Evolutionary conservation across 2,113 vertebrate genomes (phyloP).

Genomic region (Meleagris gallopavo): DNA sequence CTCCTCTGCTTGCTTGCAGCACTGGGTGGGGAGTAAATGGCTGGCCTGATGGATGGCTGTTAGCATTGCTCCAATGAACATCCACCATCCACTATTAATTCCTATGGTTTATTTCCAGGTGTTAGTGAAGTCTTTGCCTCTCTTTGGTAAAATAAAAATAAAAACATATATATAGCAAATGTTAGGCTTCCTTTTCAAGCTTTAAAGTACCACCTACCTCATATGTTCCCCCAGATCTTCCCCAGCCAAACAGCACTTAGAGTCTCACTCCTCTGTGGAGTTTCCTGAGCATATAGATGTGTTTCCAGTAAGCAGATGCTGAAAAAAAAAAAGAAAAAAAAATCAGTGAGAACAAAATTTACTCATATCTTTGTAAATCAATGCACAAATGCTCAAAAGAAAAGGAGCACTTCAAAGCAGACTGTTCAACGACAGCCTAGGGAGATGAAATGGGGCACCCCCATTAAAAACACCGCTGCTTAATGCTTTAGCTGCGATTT

Average conservation of each 20-base stretch:
- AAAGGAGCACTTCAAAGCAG: constrained; percentile 38
- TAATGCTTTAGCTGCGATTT: not conserved
- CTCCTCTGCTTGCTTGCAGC: not conserved
- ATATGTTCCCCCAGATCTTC: not conserved
- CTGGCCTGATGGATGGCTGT: not conserved
- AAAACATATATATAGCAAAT: not conserved
- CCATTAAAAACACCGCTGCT: not conserved
- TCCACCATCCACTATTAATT: not conserved
- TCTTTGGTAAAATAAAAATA: not conserved
- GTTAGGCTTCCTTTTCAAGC: not conserved
- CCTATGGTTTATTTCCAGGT: not conserved
- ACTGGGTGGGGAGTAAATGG: not conserved
- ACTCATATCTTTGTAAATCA: not conserved
- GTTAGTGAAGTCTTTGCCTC: not conserved
- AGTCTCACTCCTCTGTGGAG: not conserved
- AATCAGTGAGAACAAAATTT: not conserved
- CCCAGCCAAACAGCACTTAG: not conserved
- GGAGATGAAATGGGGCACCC: constrained; percentile 12
- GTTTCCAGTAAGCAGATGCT: not conserved
- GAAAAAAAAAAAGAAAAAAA: not conserved
- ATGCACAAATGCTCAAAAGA: not conserved
- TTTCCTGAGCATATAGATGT: not conserved
- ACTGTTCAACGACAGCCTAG: not conserved
- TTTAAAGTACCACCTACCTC: not conserved
- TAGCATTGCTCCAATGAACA: not conserved